Percentiles rank a stretch among this genome's conserved stretches.
Evolutionary conservation across 2,797 vertebrate genomes (phyloP).

Genomic region (Chelidonichthys spinosus): DNA sequence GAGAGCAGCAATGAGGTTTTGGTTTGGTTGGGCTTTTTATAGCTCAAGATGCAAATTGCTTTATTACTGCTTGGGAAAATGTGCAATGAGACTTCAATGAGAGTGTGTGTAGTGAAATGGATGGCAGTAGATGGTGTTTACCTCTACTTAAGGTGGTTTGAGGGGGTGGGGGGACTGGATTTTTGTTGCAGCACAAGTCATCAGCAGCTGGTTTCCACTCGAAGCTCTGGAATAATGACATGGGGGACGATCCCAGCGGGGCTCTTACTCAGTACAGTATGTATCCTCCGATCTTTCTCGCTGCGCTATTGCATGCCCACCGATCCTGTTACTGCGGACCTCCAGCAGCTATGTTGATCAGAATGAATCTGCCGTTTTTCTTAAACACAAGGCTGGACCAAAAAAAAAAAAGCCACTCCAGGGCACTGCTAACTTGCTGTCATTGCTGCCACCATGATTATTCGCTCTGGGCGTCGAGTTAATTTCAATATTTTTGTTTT

Average conservation of each 20-base stretch:
- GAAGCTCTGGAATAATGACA: conserved; percentile 85
- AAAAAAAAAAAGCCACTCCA: conserved; percentile 19
- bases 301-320: conserved; percentile 88
- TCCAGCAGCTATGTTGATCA: conserved; percentile 48
- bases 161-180: conserved; percentile 72
- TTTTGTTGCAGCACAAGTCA: conserved; percentile 86
- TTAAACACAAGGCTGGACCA: conserved; percentile 33
- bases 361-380: conserved; percentile 36
- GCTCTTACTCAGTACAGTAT: conserved; percentile 86
- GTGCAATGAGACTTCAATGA: conserved; percentile 20
- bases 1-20: conserved; percentile 16
- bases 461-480: conserved; percentile 35
- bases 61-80: conserved; percentile 18
- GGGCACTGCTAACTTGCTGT: conserved; percentile 34
- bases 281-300: conserved; percentile 86
- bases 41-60: conserved; percentile 1
- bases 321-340: conserved; percentile 72
- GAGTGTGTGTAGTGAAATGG: conserved; percentile 44
- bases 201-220: conserved; percentile 82
- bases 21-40: not conserved
- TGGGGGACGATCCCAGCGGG: conserved; percentile 82
- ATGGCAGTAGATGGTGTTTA: conserved; percentile 52
- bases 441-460: conserved; percentile 10
- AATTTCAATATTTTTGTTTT: conserved; percentile 37
- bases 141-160: conserved; percentile 46